Base-by-base conservation (phyloP, 2,797 vertebrate genomes). In the Pangasius krempfi region DNA sequence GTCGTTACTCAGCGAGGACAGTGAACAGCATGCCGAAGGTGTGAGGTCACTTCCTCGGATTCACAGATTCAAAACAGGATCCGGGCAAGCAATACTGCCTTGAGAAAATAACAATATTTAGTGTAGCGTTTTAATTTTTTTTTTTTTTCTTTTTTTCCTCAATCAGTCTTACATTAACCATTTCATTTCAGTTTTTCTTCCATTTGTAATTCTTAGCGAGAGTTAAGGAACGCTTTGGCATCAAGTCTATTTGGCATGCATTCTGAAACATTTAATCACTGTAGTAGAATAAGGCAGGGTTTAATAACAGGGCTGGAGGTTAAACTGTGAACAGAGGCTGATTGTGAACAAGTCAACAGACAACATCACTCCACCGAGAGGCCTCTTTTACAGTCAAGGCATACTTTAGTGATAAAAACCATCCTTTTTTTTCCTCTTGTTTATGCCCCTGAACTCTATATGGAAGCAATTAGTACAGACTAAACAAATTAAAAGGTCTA, bases 401-500 rank as follows among this genome's bases (percentile, higher is more conserved):
- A 92, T 92, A 80, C 83, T 90, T 92, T 76, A 89, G 73, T 84
- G 83, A 90, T 90, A 90, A 88, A 92, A 90, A 82, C 64, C 81
- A 86, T 90, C 82, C 79, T 62, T 87, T 90, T 82, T 13, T 27
- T 5, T 1, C 33, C 76, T 87, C 64, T 86, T 85, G 88, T 90
- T 90, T 89, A 89, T 92, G 84, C 89, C 90, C 90, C 87, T 84
- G 70, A 88, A 91, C 91, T 89, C 86, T 90, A 90, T 89, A 91
- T 92, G 91, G 90, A 92, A 92, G 52, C 90, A 91, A 89, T 92
- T 92, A 92, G 73, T 85, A 89, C 90, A 89, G 88, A 89, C 88
- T 89, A 90, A 87, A 90, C 88, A 92, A 89, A 92, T 92, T 90
- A 91, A 90, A 91, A 90, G 90, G 89, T 90, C 90, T 92, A 89